These are phyloP conservation scores for Rhagoletis pomonella DNA, from an alignment of 1,140 invertebrate genomes.

Conservation along the genomic window DNA sequence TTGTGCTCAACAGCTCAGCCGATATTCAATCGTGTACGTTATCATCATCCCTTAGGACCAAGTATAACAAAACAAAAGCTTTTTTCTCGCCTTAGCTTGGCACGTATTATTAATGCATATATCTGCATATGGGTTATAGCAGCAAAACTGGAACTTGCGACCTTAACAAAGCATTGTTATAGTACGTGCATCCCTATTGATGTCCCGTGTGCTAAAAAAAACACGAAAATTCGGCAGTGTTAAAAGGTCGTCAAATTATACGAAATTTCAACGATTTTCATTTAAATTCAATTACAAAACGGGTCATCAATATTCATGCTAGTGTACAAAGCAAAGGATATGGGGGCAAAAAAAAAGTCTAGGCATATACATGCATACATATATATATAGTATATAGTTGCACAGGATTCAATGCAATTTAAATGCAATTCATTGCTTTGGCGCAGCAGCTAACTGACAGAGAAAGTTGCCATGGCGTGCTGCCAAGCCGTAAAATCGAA, in stretches of 20 bases:
- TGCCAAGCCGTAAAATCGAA: conserved; percentile 24
- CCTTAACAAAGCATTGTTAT: too few relatives aligned
- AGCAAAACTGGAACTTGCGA: too few relatives aligned
- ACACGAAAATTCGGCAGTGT: not conserved
- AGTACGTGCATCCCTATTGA: too few relatives aligned
- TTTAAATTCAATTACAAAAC: conserved; percentile 32
- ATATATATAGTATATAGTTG: not conserved
- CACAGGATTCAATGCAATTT: conserved; percentile 1
- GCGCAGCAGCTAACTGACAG: not conserved
- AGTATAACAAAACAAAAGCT: too few relatives aligned
- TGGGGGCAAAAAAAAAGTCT: not conserved
- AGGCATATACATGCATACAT: not conserved
- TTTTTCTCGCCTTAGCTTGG: too few relatives aligned
- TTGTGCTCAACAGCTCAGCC: too few relatives aligned
- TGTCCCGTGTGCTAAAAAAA: not conserved
- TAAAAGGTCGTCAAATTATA: conserved; percentile 22
- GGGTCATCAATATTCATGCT: not conserved
- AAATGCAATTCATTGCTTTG: conserved; percentile 11
- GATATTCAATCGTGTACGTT: too few relatives aligned
- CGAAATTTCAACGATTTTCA: conserved; percentile 34
- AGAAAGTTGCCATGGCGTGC: not conserved
- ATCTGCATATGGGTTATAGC: too few relatives aligned
- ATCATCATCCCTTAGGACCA: too few relatives aligned
- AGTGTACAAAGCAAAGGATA: not conserved
- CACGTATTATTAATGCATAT: too few relatives aligned